Evolutionary conservation across 2,797 vertebrate genomes (phyloP), one percentile per base, ranked within the genome.

Genomic region (Pangasius mekongensis): DNA sequence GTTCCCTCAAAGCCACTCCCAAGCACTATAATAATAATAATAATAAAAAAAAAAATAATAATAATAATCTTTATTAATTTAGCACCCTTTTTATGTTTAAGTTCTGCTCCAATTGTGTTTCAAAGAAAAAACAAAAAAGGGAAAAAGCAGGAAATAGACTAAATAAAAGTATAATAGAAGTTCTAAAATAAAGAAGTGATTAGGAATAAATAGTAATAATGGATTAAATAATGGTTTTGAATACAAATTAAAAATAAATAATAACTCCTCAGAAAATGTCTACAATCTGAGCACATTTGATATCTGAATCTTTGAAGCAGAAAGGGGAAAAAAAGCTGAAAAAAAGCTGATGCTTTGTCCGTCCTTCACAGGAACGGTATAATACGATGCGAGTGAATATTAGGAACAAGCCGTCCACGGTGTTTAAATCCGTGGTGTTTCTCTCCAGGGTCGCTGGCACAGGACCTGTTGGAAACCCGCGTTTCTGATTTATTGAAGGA

Each of bases 401-500:
- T 5, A 49, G n/a, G 22, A 47, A 18, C 18, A 33, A 36, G 33
- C 58, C 36, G 16, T 30, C 60, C 47, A 11, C 82, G 0, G n/a
- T 22, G 43, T 30, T 10, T 49, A 30, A 27, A 24, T 27, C 0
- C 6, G 78, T 27, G 18, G 10, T 1, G 14, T 39, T 58, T 16
- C 33, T 36, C 74, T 64, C 8, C 27, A 16, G 56, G 22, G n/a
- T 52, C 47, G 0, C 83, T 90, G 84, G 64, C 66, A 56, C 58
- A 60, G 67, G 52, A 73, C 62, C 47, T 84, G 85, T 13, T 86
- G 58, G 89, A 85, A 85, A 84, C 86, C 71, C 71, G 87, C 87
- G 39, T 73, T 91, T 88, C 91, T 95, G 95, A 95, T 96, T 94
- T 95, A 96, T 95, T 92, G 92, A 94, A 92, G 94, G 87, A 89